Evolutionary conservation across 2,888 invertebrate genomes (phyloP).

Genomic region (Agrilus mali): DNA sequence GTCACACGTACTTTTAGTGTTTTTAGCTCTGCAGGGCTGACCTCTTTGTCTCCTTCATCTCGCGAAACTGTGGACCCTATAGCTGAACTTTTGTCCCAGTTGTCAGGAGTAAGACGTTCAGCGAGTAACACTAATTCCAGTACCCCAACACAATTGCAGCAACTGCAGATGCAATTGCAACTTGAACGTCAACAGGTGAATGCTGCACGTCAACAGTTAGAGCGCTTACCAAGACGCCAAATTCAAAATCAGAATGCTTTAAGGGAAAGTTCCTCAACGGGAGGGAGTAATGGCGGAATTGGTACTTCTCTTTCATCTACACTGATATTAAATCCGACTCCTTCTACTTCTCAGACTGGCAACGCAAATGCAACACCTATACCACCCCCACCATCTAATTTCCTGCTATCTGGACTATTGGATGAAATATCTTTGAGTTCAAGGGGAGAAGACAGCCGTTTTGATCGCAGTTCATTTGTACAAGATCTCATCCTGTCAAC

Average conservation of each 20-base stretch:
- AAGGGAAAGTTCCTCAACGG: constrained; percentile 35
- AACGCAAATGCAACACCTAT: constrained; percentile 24
- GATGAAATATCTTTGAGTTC: constrained; percentile 43
- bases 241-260: constrained; percentile 40
- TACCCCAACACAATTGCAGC: constrained; percentile 74
- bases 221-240: constrained; percentile 74
- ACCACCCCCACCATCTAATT: constrained; percentile 28
- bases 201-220: constrained; percentile 77
- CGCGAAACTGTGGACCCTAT: constrained; percentile 94
- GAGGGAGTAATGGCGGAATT: constrained; percentile 7
- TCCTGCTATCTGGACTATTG: constrained; percentile 27
- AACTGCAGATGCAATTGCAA: constrained; percentile 91
- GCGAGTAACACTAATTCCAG: constrained; percentile 40
- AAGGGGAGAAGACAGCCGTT: constrained; percentile 41
- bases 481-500: constrained; percentile 56
- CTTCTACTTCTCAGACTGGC: constrained; percentile 23
- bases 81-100: constrained; percentile 87
- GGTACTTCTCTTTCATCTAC: constrained; percentile 15
- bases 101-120: constrained; percentile 80
- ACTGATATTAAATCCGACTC: constrained; percentile 29
- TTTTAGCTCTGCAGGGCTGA: constrained; percentile 70
- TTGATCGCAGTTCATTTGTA: constrained; percentile 54
- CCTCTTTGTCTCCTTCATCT: constrained; percentile 76
- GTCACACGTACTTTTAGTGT: constrained; percentile 22
- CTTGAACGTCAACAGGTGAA: constrained; percentile 79